A percentile compares a stretch with the other conserved stretches of the same genome.
phyloP scores from a whole-genome alignment of 2,797 vertebrate species.

The Cercopithecus diana region DNA sequence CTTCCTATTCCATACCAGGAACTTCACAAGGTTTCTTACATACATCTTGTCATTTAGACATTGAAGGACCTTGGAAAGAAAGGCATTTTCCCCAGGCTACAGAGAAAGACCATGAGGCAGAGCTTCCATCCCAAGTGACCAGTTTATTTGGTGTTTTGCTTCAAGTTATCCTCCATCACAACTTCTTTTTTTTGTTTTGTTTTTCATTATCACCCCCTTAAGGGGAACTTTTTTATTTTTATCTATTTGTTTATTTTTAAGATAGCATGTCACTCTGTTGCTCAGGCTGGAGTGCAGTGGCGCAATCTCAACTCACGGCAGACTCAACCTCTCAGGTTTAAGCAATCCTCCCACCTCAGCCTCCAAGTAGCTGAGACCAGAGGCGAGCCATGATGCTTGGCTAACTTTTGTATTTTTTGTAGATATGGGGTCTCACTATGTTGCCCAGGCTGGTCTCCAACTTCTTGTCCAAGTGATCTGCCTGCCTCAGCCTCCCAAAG shows the following conservation, averaged over 20 bases:
- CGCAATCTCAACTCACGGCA: not conserved
- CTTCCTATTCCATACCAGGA: not conserved
- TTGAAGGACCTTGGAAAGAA: not conserved
- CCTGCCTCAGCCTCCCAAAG: not conserved
- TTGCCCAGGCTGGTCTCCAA: not conserved
- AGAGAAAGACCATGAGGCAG: not conserved
- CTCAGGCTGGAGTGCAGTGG: not conserved
- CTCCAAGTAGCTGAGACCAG: not conserved
- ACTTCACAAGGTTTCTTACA: not conserved
- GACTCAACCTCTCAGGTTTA: not conserved
- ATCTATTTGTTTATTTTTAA: not conserved
- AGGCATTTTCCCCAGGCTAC: not conserved
- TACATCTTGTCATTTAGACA: not conserved
- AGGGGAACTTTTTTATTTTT: not conserved
- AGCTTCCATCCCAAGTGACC: not conserved
- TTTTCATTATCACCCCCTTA: not conserved
- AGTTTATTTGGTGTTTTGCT: not conserved
- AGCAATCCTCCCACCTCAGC: not conserved
- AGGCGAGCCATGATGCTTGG: not conserved
- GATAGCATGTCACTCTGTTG: not conserved
- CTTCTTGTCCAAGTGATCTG: not conserved
- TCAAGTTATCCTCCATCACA: not conserved
- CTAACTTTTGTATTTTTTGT: not conserved
- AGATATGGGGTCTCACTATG: not conserved
- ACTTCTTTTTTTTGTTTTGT: not conserved